Percentiles rank a stretch among this genome's conserved stretches.
phyloP scores from a whole-genome alignment of 2,888 invertebrate genomes.

The Lypha dubia region DNA sequence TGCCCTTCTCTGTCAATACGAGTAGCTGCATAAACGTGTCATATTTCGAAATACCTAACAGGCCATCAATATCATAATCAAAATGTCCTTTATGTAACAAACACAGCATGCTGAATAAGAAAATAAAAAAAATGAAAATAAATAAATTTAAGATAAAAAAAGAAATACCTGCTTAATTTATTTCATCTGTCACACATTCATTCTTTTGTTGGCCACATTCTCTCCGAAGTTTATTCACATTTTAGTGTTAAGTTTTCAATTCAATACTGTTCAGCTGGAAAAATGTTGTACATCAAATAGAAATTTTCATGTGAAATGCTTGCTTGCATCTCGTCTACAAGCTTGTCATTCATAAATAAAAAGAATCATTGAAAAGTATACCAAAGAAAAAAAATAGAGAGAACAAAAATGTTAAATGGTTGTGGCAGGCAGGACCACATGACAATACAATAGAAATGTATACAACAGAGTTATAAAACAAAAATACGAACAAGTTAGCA shows the following conservation, averaged over 20 bases:
- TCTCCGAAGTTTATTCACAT: constrained; percentile 33
- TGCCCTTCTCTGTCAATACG: constrained; percentile 57
- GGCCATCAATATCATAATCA: constrained; percentile 73
- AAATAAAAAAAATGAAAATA: background rate
- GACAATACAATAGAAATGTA: constrained; percentile 8
- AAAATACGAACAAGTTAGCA: constrained; percentile 30
- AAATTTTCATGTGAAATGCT: constrained; percentile 20
- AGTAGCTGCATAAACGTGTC: constrained; percentile 70
- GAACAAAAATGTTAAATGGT: too few relatives aligned
- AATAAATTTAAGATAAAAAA: background rate
- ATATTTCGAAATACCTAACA: constrained; percentile 72
- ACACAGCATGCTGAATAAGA: background rate
- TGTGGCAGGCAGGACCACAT: background rate
- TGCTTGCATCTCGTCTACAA: background rate
- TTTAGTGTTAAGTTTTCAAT: constrained; percentile 13
- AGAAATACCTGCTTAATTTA: background rate
- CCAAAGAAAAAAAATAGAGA: background rate
- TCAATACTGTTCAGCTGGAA: constrained; percentile 7
- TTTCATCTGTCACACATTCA: constrained; percentile 15
- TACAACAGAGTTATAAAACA: background rate
- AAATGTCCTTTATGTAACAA: constrained; percentile 44
- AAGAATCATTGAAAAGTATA: constrained; percentile 7
- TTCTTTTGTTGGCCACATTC: background rate
- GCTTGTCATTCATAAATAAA: background rate
- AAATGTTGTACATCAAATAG: constrained; percentile 12